Evolutionary conservation across 2,888 invertebrate genomes (phyloP), one percentile per base, ranked within the genome.

Genomic region (Morpho deidamia): DNA sequence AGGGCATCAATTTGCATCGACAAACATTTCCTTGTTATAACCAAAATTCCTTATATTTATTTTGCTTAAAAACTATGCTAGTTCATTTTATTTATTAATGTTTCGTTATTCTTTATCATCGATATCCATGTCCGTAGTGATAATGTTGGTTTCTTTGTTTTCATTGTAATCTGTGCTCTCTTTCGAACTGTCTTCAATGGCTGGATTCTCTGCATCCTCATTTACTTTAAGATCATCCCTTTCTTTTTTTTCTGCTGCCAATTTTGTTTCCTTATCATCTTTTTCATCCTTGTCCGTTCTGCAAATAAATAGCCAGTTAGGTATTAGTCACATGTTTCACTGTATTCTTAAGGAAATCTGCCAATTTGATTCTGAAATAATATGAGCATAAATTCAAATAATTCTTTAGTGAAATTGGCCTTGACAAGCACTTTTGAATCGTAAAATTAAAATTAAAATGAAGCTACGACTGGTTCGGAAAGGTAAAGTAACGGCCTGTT

Each of bases 261-360:
- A 14, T 35, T 42, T 49, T 35, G 51, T 62, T 7, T 61, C 57
- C 11, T 51, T 61, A 1, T 49, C 66, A 56, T 64, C 69, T 59
- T 68, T 72, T 12, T 53, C 50, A 54, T 70, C 72, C 64, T 72
- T 77, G 38, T 69, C 71, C n/a, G 58, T 40, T 51, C 73, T 73
- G 41, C 9, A 38, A 44, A 23, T 23, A 23, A 23, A 23, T 23
- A 5, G 5, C 23, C 3, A 23, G 23, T 23, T 23, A 23, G 23
- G 23, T 1, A 23, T 14, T 23, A 23, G 23, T 23, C 5, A 23
- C 23, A 2, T 4, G 14, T 14, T 14, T 14, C 4, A 14, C 14
- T 2, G 2, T 14, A 14, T 14, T 12, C 1, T 5, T 11, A 11
- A 12, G 7, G 11, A 40, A 8, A 12, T 5, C 2, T 1, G 39